phyloP scores from a whole-genome alignment of 1,140 invertebrate genomes.

The Caenorhabditis briggsae region DNA sequence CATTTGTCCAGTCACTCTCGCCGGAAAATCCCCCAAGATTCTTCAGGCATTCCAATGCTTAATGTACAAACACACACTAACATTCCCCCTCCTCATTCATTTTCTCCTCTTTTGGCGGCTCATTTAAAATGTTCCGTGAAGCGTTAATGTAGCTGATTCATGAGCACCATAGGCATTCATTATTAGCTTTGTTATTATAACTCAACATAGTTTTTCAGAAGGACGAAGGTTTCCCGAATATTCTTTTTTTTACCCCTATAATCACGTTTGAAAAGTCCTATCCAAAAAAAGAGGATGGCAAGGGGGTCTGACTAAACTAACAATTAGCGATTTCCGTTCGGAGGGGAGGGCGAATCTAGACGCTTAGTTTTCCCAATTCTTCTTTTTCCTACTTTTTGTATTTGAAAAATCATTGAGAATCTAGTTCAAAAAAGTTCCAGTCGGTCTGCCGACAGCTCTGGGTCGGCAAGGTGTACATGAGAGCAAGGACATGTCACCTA shows the following conservation, averaged over 20 bases:
- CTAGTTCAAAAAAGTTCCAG: too few species aligned
- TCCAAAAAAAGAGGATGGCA: neutral
- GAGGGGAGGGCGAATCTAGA: neutral
- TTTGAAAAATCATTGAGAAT: too few species aligned
- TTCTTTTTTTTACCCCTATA: too few species aligned
- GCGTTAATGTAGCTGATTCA: neutral
- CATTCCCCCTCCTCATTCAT: too few species aligned
- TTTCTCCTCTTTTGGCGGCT: neutral
- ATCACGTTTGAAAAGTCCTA: neutral
- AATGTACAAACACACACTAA: too few species aligned
- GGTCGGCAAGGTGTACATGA: too few species aligned
- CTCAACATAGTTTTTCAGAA: neutral
- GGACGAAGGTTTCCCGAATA: neutral
- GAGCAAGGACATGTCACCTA: too few species aligned
- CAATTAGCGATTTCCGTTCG: constrained; percentile 49
- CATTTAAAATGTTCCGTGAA: constrained; percentile 48
- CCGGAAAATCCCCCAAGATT: too few species aligned
- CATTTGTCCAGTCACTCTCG: too few species aligned
- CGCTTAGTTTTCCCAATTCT: neutral
- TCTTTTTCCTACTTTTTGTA: neutral
- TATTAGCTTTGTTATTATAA: constrained; percentile 45
- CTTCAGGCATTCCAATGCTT: too few species aligned
- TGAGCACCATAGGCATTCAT: neutral
- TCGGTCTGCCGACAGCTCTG: neutral
- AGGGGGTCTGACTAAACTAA: neutral